phyloP scores from a whole-genome alignment of 2,113 vertebrate species.

The Poecilia latipinna region DNA sequence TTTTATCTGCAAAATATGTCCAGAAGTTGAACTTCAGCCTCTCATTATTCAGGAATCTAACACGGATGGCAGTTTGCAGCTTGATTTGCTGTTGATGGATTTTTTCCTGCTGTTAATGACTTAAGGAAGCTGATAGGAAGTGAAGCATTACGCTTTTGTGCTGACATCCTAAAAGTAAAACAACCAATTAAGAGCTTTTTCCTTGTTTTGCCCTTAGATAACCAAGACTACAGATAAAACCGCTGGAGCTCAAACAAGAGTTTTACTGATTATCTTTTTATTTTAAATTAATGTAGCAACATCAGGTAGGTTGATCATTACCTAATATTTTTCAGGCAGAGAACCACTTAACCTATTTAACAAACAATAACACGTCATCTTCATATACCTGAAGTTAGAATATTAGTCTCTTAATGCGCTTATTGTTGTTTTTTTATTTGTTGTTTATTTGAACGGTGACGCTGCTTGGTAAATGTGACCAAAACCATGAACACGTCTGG shows the following conservation, averaged over 20 bases:
- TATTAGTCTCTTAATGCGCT: no score
- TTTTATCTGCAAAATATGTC: constrained; percentile 17
- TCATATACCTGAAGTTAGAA: no score
- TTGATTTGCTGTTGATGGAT: constrained; percentile 47
- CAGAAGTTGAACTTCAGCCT: constrained; percentile 26
- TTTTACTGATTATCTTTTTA: constrained; percentile 5
- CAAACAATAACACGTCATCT: no score
- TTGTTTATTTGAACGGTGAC: no score
- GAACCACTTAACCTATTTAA: no score
- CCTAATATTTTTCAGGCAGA: background rate
- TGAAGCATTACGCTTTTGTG: constrained; percentile 29
- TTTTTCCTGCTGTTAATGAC: constrained; percentile 45
- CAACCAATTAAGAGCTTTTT: constrained; percentile 31
- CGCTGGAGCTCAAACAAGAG: constrained; percentile 16
- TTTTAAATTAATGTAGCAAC: constrained; percentile 9
- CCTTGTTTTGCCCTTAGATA: constrained; percentile 20
- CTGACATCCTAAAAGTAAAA: constrained; percentile 36
- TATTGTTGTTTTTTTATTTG: no score
- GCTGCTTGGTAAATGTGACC: no score
- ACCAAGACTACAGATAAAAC: constrained; percentile 7
- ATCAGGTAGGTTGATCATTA: constrained; percentile 3
- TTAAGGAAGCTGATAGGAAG: constrained; percentile 45
- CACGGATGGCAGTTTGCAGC: constrained; percentile 45
- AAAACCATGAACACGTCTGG: no score
- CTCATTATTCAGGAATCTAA: constrained; percentile 24